These are phyloP conservation scores for Tachyglossus aculeatus DNA, from an alignment of 2,797 vertebrate species.

Conservation along the genomic window DNA sequence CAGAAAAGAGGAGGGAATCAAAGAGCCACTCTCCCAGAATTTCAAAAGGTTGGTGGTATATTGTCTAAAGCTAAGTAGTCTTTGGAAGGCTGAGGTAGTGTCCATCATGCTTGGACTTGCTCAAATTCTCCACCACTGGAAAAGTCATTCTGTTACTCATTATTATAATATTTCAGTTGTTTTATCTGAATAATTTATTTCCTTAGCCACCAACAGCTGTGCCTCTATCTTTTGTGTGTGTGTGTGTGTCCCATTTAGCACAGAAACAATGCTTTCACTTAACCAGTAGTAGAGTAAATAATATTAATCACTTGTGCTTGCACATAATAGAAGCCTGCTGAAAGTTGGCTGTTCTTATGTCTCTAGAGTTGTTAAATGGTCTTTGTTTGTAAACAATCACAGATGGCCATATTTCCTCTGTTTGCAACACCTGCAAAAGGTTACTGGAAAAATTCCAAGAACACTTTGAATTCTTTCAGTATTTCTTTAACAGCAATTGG, in stretches of 20 bases:
- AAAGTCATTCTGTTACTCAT: too few relatives aligned
- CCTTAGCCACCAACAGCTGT: slow-evolving; percentile 36
- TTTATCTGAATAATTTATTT: neutral
- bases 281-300: slow-evolving; percentile 16
- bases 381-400: slow-evolving; percentile 28
- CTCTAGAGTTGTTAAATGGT: neutral
- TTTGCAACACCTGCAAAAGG: slow-evolving; percentile 30
- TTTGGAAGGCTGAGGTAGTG: too few relatives aligned
- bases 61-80: too few relatives aligned
- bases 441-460: neutral
- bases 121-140: neutral
- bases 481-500: neutral
- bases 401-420: slow-evolving; percentile 9
- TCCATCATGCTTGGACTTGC: too few relatives aligned
- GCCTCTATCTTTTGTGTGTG: neutral
- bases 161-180: neutral
- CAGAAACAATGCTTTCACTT: neutral
- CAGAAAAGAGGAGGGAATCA: too few relatives aligned
- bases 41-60: too few relatives aligned
- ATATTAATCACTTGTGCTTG: slow-evolving; percentile 23
- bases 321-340: slow-evolving; percentile 2
- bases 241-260: neutral
- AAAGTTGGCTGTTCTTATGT: neutral
- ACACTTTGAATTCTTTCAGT: slow-evolving; percentile 16
- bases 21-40: too few relatives aligned